phyloP scores from a whole-genome alignment of 1,140 invertebrate genomes.

The Zaprionus davidi region DNA sequence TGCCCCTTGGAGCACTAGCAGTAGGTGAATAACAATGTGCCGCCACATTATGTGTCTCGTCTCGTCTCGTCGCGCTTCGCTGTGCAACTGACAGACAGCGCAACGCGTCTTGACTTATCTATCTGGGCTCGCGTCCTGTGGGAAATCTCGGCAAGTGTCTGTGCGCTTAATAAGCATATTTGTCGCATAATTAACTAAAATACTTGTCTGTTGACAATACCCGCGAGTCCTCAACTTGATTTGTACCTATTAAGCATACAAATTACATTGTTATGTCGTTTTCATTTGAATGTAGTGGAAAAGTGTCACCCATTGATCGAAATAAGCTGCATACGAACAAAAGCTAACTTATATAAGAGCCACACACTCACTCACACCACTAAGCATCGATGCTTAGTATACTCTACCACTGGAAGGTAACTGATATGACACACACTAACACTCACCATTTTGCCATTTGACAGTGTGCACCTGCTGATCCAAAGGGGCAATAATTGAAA shows the following conservation, averaged over 20 bases:
- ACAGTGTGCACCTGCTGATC: not conserved
- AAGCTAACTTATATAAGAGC: not conserved
- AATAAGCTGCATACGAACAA: not conserved
- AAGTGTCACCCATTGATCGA: not conserved
- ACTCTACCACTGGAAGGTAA: no score
- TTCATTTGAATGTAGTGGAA: not conserved
- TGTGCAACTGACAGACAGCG: constrained; percentile 23
- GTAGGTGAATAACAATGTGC: not conserved
- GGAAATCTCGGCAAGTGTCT: not conserved
- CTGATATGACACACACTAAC: no score
- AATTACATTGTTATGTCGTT: not conserved
- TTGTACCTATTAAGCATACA: not conserved
- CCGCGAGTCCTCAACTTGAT: not conserved
- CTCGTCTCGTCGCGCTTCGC: not conserved
- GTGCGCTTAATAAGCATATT: constrained; percentile 1
- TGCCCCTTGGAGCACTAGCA: constrained; percentile 4
- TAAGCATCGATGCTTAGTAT: no score
- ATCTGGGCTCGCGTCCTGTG: not conserved
- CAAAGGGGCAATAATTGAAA: no score
- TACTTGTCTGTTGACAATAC: not conserved
- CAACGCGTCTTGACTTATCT: not conserved
- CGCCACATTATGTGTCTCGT: not conserved
- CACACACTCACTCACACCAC: not conserved
- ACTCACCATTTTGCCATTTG: not conserved
- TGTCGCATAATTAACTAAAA: constrained; percentile 1